These are phyloP conservation scores for Grallaria varia DNA, from an alignment of 2,113 vertebrate genomes.

Conservation along the genomic window DNA sequence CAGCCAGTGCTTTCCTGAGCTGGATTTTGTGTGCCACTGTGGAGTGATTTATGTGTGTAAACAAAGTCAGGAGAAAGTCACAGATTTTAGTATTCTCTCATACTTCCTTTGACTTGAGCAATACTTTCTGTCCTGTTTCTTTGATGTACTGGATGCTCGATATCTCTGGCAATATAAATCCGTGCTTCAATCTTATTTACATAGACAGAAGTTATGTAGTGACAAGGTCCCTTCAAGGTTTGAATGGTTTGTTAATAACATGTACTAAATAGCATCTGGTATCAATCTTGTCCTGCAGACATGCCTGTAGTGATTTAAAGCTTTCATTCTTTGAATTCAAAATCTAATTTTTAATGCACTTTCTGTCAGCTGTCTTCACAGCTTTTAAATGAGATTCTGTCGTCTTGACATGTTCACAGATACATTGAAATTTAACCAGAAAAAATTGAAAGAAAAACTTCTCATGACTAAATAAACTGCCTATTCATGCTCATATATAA, in stretches of 20 bases:
- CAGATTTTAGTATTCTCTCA: slow-evolving; percentile 53
- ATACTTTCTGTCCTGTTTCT: slow-evolving; percentile 63
- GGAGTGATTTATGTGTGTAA: slow-evolving; percentile 57
- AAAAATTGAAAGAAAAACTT: slow-evolving; percentile 65
- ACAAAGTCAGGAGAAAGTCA: slow-evolving; percentile 73
- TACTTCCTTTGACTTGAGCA: slow-evolving; percentile 57
- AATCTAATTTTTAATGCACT: slow-evolving; percentile 80
- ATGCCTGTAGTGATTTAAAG: slow-evolving; percentile 78
- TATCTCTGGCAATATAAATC: slow-evolving; percentile 66
- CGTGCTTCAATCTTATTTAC: slow-evolving; percentile 78
- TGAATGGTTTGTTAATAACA: slow-evolving; percentile 80
- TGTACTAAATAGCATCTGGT: slow-evolving; percentile 79
- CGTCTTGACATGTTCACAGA: slow-evolving; percentile 74
- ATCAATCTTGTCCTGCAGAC: slow-evolving; percentile 78
- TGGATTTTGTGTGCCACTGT: slow-evolving; percentile 15
- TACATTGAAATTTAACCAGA: slow-evolving; percentile 75
- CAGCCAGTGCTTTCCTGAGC: background rate
- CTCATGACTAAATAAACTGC: slow-evolving; percentile 50
- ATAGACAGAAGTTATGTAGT: slow-evolving; percentile 78
- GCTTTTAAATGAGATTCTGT: slow-evolving; percentile 80
- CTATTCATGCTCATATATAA: background rate
- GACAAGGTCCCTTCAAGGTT: slow-evolving; percentile 81
- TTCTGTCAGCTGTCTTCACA: slow-evolving; percentile 78
- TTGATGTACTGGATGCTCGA: slow-evolving; percentile 59
- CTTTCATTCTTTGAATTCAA: slow-evolving; percentile 79